Conservation (phyloP, 2,797 vertebrate species). For the Gallirallus australis region DNA sequence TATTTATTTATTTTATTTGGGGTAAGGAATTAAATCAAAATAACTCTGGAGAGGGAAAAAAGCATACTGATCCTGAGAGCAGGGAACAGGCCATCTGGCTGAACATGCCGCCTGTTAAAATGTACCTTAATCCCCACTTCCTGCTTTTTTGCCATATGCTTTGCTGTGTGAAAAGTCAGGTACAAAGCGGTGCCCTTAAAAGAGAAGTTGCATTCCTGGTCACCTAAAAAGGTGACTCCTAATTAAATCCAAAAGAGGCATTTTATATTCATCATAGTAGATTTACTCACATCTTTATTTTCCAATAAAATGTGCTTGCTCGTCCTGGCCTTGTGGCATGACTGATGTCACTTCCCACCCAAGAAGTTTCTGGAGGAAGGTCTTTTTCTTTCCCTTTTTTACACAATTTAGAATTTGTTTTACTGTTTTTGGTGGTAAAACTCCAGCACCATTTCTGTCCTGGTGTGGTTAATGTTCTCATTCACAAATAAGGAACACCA, state of each 20-base stretch:
- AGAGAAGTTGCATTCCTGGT: conserved; percentile 41
- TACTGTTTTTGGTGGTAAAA: neutral
- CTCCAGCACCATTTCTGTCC: neutral
- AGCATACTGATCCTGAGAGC: conserved; percentile 10
- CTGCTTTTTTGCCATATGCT: conserved; percentile 63
- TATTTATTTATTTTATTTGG: neutral
- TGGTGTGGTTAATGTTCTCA: neutral
- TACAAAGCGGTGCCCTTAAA: conserved; percentile 48
- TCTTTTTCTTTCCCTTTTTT: neutral
- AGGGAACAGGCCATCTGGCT: conserved; percentile 60
- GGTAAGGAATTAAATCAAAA: conserved; percentile 32
- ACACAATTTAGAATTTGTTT: neutral
- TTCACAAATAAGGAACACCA: conserved; percentile 29
- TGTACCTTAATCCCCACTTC: conserved; percentile 68
- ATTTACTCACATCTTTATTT: conserved; percentile 65
- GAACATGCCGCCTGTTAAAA: conserved; percentile 59
- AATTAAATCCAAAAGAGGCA: conserved; percentile 64
- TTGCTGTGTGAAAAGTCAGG: conserved; percentile 47
- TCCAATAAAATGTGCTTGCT: conserved; percentile 36
- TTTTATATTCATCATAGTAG: conserved; percentile 62
- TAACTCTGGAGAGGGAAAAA: neutral
- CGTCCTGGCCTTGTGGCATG: conserved; percentile 26
- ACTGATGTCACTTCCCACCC: conserved; percentile 51
- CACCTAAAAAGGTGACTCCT: conserved; percentile 59
- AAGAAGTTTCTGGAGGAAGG: conserved; percentile 29